Evolutionary conservation across 2,797 vertebrate genomes (phyloP).

Genomic region (Diplodus puntazzo): DNA sequence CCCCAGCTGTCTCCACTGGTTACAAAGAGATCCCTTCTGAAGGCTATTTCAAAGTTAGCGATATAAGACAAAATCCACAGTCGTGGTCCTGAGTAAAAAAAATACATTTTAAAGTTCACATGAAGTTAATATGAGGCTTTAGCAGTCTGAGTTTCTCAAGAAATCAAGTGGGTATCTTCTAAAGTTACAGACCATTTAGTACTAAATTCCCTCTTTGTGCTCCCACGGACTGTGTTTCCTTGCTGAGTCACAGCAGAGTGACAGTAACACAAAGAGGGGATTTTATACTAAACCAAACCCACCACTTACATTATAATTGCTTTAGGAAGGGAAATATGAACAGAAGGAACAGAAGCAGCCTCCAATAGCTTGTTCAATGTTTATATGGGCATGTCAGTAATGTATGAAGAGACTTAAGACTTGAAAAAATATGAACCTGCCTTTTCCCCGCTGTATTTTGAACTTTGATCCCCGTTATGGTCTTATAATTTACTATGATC

Average conservation of each 20-base stretch:
- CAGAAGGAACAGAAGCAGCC: not conserved
- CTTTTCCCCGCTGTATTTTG: not conserved
- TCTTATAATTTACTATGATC: slow-evolving; percentile 1
- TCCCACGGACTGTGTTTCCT: not conserved
- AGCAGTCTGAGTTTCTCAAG: not conserved
- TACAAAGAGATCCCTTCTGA: not conserved
- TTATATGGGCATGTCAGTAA: not conserved
- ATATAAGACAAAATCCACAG: not conserved
- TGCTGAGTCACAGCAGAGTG: not conserved
- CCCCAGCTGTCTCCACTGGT: not conserved
- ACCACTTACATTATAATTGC: not conserved
- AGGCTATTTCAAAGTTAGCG: not conserved
- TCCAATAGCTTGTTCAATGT: not conserved
- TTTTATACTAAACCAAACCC: not conserved
- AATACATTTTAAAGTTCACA: not conserved
- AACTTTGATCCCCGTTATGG: not conserved
- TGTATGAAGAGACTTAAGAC: not conserved
- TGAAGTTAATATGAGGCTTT: not conserved
- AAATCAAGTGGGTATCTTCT: not conserved
- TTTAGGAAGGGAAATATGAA: not conserved
- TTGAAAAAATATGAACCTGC: not conserved
- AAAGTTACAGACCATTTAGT: not conserved
- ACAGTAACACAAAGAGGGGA: not conserved
- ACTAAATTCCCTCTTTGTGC: not conserved
- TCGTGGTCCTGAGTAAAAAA: not conserved